These are phyloP conservation scores for Apis florea DNA, from an alignment of 1,140 invertebrate genomes.

Conservation along the genomic window DNA sequence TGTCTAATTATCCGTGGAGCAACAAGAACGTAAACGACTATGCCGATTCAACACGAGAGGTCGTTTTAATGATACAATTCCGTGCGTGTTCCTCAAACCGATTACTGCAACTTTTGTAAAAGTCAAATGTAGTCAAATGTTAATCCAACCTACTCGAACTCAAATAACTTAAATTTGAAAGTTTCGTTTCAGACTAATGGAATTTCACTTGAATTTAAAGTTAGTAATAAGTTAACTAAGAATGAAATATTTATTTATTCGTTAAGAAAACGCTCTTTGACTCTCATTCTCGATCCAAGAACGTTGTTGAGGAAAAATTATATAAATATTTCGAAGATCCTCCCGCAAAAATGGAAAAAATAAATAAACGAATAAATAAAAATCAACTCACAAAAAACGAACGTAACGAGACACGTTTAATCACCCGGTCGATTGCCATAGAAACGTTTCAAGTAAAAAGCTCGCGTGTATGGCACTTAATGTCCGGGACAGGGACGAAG, in stretches of 20 bases:
- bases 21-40: conserved; percentile 1
- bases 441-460: conserved; percentile 20
- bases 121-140: too few species aligned
- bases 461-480: conserved; percentile 28
- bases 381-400: neutral
- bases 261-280: too few species aligned
- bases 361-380: too few species aligned
- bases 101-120: conserved; percentile 3
- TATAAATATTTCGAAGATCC: neutral
- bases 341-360: neutral
- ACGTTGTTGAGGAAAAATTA: neutral
- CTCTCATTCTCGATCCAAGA: too few species aligned
- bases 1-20: conserved; percentile 5
- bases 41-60: neutral
- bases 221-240: too few species aligned
- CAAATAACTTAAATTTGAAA: too few species aligned
- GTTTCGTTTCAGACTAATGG: too few species aligned
- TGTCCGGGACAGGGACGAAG: conserved; percentile 1
- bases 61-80: conserved; percentile 25
- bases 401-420: conserved; percentile 6
- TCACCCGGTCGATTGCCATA: neutral
- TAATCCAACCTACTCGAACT: too few species aligned
- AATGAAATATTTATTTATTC: too few species aligned
- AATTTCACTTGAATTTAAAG: too few species aligned
- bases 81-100: conserved; percentile 4